phyloP scores from a whole-genome alignment of 1,140 invertebrate genomes.

The Pemphigus obesinymphae region DNA sequence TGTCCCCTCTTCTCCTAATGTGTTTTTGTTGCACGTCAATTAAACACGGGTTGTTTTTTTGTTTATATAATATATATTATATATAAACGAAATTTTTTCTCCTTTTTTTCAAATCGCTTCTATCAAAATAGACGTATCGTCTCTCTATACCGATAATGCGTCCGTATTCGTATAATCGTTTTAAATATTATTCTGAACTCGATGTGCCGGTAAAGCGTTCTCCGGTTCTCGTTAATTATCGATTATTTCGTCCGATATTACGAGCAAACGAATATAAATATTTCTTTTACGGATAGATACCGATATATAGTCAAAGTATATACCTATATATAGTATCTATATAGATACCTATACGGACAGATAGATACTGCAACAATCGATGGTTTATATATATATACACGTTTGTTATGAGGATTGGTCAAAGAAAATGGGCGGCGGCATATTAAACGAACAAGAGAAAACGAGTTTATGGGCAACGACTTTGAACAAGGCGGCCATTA shows the following conservation, averaged over 20 bases:
- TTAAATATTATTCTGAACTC: background rate
- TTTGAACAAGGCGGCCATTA: slow-evolving; percentile 26
- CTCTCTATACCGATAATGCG: no score
- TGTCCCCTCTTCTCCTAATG: background rate
- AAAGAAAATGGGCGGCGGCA: slow-evolving; percentile 19
- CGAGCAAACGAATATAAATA: background rate
- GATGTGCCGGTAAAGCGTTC: no score
- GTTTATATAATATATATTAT: no score
- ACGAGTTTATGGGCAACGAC: slow-evolving; percentile 32
- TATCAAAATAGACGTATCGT: background rate
- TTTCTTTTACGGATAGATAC: background rate
- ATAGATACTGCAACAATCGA: background rate
- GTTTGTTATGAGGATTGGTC: background rate
- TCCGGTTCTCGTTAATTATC: background rate
- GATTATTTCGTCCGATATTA: background rate
- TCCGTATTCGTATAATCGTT: background rate
- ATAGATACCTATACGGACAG: no score
- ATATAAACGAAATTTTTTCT: no score
- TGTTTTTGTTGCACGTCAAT: slow-evolving; percentile 16
- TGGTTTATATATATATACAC: no score
- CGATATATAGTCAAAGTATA: no score
- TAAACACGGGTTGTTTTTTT: background rate
- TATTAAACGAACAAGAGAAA: slow-evolving; percentile 23
- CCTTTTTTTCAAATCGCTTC: no score
- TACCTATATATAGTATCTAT: no score